phyloP scores from a whole-genome alignment of 2,113 vertebrate genomes.

The Percina caprodes region DNA sequence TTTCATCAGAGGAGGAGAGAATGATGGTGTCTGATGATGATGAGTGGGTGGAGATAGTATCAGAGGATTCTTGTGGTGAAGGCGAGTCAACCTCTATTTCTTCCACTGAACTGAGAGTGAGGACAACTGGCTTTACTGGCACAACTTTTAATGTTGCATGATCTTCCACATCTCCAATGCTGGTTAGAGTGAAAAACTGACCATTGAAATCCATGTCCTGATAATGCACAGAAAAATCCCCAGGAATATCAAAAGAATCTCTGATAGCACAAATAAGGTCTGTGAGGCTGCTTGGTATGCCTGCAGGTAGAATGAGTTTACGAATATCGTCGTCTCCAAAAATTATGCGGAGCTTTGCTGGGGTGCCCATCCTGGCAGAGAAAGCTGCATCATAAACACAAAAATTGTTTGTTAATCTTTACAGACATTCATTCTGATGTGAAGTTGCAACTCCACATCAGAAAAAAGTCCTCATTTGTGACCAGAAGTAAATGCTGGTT shows the following conservation, averaged over 20 bases:
- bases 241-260: conserved; percentile 49
- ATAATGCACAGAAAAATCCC: conserved; percentile 22
- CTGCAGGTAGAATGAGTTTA: conserved; percentile 35
- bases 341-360: conserved; percentile 37
- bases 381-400: not conserved
- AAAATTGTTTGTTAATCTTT: no score
- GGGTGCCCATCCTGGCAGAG: conserved; percentile 2
- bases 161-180: conserved; percentile 27
- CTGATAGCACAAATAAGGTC: conserved; percentile 31
- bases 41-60: not conserved
- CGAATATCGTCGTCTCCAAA: conserved; percentile 18
- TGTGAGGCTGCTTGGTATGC: conserved; percentile 23
- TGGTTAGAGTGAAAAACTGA: conserved; percentile 28
- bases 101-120: not conserved
- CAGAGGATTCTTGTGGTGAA: not conserved
- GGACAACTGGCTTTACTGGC: conserved; percentile 1
- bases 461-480: no score
- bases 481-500: no score
- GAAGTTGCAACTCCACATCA: no score
- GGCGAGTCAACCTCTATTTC: not conserved
- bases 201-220: conserved; percentile 35
- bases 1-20: not conserved
- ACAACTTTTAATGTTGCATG: conserved; percentile 25
- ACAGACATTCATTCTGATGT: no score
- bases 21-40: conserved; percentile 17